A percentile compares a stretch with the other conserved stretches of the same genome.
These are phyloP conservation scores for Taurulus bubalis DNA, from an alignment of 2,113 vertebrate species.

Conservation along the genomic window DNA sequence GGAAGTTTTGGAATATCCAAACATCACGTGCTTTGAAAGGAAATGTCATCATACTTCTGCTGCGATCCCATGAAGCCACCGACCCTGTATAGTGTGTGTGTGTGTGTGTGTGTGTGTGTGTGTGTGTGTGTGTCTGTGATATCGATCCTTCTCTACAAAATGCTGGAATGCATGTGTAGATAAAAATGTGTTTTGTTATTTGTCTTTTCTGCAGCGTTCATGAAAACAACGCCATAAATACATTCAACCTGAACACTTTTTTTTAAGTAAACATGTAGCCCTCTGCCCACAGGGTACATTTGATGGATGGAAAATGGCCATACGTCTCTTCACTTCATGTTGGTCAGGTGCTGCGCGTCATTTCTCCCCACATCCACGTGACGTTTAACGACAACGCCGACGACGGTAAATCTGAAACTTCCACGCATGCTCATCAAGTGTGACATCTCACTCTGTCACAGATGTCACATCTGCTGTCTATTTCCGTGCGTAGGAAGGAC, in stretches of 20 bases:
- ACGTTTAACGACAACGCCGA: not conserved
- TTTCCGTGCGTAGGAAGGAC: not conserved
- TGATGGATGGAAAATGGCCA: not conserved
- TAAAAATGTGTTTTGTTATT: not conserved
- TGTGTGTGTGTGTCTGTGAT: not conserved
- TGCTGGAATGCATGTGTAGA: not conserved
- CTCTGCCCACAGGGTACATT: not conserved
- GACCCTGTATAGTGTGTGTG: not conserved
- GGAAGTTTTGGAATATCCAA: conserved; percentile 39
- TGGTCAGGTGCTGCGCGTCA: conserved; percentile 27
- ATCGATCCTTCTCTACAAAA: not conserved
- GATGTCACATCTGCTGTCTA: conserved; percentile 2
- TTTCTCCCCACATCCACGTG: not conserved
- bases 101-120: not conserved
- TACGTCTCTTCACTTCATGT: not conserved
- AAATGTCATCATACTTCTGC: conserved; percentile 41
- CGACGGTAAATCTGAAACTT: conserved; percentile 16
- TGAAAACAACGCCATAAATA: not conserved
- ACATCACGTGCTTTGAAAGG: not conserved
- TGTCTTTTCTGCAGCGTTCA: not conserved
- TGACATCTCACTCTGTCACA: too few relatives aligned
- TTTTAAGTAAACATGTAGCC: not conserved
- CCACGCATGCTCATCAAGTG: conserved; percentile 27
- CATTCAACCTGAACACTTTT: not conserved
- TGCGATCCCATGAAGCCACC: not conserved